Percentiles rank a stretch among this genome's conserved stretches.
Evolutionary conservation across 1,140 invertebrate genomes (phyloP).

Genomic region (Aphelenchoides besseyi): DNA sequence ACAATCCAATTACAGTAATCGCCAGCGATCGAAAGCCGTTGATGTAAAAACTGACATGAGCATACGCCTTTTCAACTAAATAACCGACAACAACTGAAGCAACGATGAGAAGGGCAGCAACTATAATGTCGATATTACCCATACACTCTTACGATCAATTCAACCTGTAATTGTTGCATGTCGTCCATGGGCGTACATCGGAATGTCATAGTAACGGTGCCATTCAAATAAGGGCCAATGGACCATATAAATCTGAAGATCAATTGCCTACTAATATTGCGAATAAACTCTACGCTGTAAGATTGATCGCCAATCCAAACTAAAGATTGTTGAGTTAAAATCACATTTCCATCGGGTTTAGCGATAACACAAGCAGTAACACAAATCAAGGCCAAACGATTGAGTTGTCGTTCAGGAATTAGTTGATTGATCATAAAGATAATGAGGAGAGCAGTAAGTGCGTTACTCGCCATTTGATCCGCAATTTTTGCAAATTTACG

Average conservation of each 20-base stretch:
- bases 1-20: not conserved
- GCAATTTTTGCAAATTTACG: not conserved
- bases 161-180: not conserved
- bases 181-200: not conserved
- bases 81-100: not conserved
- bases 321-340: not conserved
- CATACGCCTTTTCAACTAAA: not conserved
- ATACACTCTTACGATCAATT: not conserved
- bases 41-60: not conserved
- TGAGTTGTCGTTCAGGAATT: not conserved
- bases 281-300: too few species aligned
- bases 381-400: not conserved
- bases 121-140: not conserved
- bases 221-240: not conserved
- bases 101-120: not conserved
- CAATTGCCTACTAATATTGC: too few species aligned
- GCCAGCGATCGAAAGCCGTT: not conserved
- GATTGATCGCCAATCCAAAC: not conserved
- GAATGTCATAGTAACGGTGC: not conserved
- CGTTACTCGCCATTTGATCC: not conserved
- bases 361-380: not conserved
- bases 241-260: not conserved
- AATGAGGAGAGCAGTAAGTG: not conserved
- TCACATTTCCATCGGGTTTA: not conserved
- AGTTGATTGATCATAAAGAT: not conserved